These are phyloP conservation scores for Drosophila picticornis DNA, from an alignment of 2,888 invertebrate genomes.

Conservation along the genomic window DNA sequence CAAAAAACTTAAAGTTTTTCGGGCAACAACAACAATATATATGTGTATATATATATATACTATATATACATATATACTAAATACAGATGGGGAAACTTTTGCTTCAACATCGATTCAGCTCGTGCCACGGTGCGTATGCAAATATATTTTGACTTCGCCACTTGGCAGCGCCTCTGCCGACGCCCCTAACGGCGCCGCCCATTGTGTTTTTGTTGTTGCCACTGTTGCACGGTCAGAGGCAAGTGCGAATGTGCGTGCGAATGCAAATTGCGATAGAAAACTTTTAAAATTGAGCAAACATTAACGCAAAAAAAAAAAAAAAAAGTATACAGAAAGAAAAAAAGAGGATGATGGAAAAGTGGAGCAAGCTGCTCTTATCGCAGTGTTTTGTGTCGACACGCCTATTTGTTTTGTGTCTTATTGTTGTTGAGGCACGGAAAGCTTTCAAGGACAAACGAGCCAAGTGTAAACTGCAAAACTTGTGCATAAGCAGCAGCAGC, in stretches of 20 bases:
- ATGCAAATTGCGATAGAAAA: slow-evolving; percentile 80
- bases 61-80: slow-evolving; percentile 25
- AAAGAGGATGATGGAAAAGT: slow-evolving; percentile 42
- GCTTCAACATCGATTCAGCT: slow-evolving; percentile 37
- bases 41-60: not conserved
- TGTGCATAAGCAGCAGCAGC: slow-evolving; percentile 20
- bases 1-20: slow-evolving; percentile 60
- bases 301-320: slow-evolving; percentile 63
- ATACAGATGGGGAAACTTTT: slow-evolving; percentile 40
- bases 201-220: slow-evolving; percentile 18
- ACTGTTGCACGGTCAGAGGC: slow-evolving; percentile 40
- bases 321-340: not conserved
- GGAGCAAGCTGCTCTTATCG: slow-evolving; percentile 66
- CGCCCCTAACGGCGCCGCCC: slow-evolving; percentile 29
- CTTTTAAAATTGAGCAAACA: slow-evolving; percentile 80
- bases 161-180: slow-evolving; percentile 54
- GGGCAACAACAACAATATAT: slow-evolving; percentile 20
- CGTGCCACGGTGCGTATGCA: slow-evolving; percentile 72
- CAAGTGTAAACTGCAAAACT: slow-evolving; percentile 72
- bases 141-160: slow-evolving; percentile 55
- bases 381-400: slow-evolving; percentile 49
- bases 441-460: slow-evolving; percentile 73
- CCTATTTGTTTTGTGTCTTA: slow-evolving; percentile 61
- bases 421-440: slow-evolving; percentile 53
- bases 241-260: slow-evolving; percentile 78